phyloP scores from a whole-genome alignment of 1,140 invertebrate species.

The Hypothenemus hampei region DNA sequence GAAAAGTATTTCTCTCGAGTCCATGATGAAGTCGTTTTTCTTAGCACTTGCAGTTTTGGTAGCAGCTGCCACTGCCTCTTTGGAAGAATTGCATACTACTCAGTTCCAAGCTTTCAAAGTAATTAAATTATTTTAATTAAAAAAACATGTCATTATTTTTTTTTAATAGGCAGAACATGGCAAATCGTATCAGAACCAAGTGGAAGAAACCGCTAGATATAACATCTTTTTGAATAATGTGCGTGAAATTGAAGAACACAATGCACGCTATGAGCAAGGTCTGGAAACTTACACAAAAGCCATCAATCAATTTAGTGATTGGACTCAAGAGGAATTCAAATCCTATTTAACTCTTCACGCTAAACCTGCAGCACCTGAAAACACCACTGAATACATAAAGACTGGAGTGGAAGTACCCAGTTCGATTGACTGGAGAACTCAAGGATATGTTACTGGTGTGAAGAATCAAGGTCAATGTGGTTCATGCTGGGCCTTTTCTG shows the following conservation, averaged over 20 bases:
- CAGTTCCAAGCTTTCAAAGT: too few species aligned
- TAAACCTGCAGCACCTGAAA: neutral
- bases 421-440: conserved; percentile 33
- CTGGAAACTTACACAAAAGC: conserved; percentile 25
- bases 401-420: neutral
- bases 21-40: too few species aligned
- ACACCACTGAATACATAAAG: neutral
- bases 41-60: too few species aligned
- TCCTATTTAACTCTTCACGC: conserved; percentile 1
- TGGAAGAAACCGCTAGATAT: conserved; percentile 72
- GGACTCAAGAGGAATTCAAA: conserved; percentile 26
- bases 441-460: conserved; percentile 34
- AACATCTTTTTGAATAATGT: conserved; percentile 41
- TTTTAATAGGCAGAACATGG: conserved; percentile 13
- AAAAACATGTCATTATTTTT: neutral
- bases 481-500: conserved; percentile 54
- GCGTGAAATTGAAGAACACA: conserved; percentile 25
- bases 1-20: too few species aligned
- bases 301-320: conserved; percentile 28
- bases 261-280: conserved; percentile 25
- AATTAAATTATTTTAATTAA: neutral
- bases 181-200: conserved; percentile 63
- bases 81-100: too few species aligned
- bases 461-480: conserved; percentile 41
- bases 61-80: too few species aligned